phyloP scores from a whole-genome alignment of 2,113 vertebrate genomes.

The Eublepharis macularius region DNA sequence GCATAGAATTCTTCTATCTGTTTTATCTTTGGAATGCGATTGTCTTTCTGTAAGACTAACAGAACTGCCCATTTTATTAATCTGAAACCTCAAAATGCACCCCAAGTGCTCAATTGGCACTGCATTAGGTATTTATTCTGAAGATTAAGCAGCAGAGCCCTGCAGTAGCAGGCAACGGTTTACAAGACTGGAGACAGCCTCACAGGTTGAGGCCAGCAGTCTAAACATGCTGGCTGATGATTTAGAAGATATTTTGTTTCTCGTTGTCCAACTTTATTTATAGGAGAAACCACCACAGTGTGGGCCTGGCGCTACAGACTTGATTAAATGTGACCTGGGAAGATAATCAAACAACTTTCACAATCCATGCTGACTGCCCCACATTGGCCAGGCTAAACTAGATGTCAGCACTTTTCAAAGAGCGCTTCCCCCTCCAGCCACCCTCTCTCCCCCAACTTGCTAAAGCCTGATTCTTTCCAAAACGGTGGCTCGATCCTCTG shows the following conservation, averaged over 20 bases:
- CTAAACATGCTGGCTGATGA: slow-evolving; percentile 48
- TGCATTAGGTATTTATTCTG: slow-evolving; percentile 46
- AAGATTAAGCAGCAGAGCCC: slow-evolving; percentile 45
- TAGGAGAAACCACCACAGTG: slow-evolving; percentile 18
- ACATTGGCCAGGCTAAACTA: slow-evolving; percentile 55
- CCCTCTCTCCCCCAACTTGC: not conserved
- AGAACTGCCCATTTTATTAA: not conserved
- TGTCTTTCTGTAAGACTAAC: not conserved
- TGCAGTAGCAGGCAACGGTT: slow-evolving; percentile 54
- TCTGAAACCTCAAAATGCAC: slow-evolving; percentile 35
- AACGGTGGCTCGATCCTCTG: slow-evolving; percentile 11
- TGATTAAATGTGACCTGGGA: slow-evolving; percentile 68
- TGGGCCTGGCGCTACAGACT: slow-evolving; percentile 44
- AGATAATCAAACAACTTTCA: slow-evolving; percentile 61
- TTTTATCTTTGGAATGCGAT: not conserved
- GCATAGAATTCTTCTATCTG: not conserved
- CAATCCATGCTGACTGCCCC: slow-evolving; percentile 66
- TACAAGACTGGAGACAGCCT: slow-evolving; percentile 36
- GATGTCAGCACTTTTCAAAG: slow-evolving; percentile 57
- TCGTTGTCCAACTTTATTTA: slow-evolving; percentile 59
- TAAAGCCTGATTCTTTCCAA: slow-evolving; percentile 26
- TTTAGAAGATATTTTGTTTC: slow-evolving; percentile 56
- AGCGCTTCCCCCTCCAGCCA: not conserved
- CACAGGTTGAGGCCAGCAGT: slow-evolving; percentile 33
- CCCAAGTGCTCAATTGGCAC: slow-evolving; percentile 60